Evolutionary conservation across 2,113 vertebrate species (phyloP), one percentile per base, ranked within the genome.

Genomic region (Motacilla alba): DNA sequence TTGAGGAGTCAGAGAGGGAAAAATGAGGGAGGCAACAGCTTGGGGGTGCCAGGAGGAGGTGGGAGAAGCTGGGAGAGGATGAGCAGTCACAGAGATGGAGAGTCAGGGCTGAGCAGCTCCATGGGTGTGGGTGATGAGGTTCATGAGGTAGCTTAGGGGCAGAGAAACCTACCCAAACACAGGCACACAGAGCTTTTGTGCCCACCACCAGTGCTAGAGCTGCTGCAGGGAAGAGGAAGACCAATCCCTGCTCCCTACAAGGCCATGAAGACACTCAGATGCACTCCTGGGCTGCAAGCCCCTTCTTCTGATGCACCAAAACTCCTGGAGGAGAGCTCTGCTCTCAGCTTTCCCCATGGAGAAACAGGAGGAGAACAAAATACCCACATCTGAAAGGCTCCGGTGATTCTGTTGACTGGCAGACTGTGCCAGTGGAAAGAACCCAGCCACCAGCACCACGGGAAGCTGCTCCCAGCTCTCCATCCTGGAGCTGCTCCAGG

Each of bases 391-490:
- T 88, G 82, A 90, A 93, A 93, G 74, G 53, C 37, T 59, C 12
- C 53, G 35, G 21, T 4, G 24, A 21, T 1, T 10, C 49, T 49
- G 62, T 49, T 89, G 44, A 20, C 59, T 1, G 39, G 87, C 84
- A 94, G 78, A 17, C 58, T 6, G 62, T n/a, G 76, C 15, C 95
- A 58, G 27, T 0, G 76, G 37, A 53, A 49, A 15, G n/a, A 23
- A 27, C 37, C 26, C 0, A 1, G 19, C 8, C 18, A 4, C 28
- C 1, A 0, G 68, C 63, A 39, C 7, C 10, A 39, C 0, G 0
- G 53, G 76, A 28, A 47, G 49, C 47, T 83, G 79, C 43, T 85
- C 35, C 64, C 70, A 47, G 2, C 8, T 21, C 77, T 62, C 64
- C 69, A 28, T 41, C 46, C 84, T 2, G 1, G 31, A 70, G 67